Base-by-base conservation (phyloP, 2,113 vertebrate genomes). In the Emydocephalus ijimae region DNA sequence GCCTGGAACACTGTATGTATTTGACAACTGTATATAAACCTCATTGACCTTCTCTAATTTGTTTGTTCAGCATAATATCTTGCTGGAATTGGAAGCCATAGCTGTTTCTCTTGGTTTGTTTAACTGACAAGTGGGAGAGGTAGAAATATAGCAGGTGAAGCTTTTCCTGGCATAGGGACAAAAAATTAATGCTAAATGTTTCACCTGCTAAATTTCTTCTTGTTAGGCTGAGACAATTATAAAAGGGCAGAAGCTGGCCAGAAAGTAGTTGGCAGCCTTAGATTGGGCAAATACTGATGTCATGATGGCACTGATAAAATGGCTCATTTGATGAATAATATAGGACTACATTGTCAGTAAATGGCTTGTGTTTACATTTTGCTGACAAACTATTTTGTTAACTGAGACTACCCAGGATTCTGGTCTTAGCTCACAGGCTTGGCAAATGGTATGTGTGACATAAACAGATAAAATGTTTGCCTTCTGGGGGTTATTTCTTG, bases 81-180 rank as follows among this genome's bases (percentile, higher is more conserved):
- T 11, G 90, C 85, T 94, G 87, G 94, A 95, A 94, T 87, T 89
- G 89, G 95, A 95, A 93, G 59, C 10, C 39, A 5, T 55, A 8
- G 88, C 93, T 94, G 91, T 94, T 96, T 91, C 55, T 55, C 39
- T 88, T 88, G 45, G 29, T 87, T 61, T 48, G 23, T 57, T 91
- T 74, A 91, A 45, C 14, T 43, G 39, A 56, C 24, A 50, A 50
- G 43, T 55, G 34, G 18, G 59, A 89, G 34, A 89, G 50, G 15
- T 34, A 92, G 91, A 92, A 92, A 56, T 81, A 29, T n/a, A 92
- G 61, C 91, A 89, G 91, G 91, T 56, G 85, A 88, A 61, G 85
- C 26, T 87, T 87, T 61, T 50, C 26, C 26, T 86, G 74, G 74
- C 54, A 29, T 23, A 43, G 39, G 87, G 56, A 43, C 50, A 91